phyloP scores from a whole-genome alignment of 2,797 vertebrate species.

The Lepus townsendii region DNA sequence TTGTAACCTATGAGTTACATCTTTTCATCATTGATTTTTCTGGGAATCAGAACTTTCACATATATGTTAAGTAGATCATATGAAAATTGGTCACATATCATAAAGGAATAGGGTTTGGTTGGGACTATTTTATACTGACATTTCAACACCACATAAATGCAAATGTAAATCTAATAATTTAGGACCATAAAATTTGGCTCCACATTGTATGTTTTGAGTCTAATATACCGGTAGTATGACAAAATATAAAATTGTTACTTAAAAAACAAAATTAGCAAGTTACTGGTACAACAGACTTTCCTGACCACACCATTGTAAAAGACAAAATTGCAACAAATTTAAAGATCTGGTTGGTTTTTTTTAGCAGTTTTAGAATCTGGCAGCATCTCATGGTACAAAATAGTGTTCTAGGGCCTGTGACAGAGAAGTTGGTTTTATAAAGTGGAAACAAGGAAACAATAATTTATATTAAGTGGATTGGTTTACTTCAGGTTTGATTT shows the following conservation, averaged over 20 bases:
- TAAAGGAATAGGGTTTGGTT: not conserved
- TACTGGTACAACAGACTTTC: slow-evolving; percentile 11
- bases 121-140: not conserved
- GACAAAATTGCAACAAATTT: not conserved
- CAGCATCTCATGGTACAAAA: not conserved
- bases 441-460: not conserved
- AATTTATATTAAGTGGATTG: not conserved
- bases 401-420: not conserved
- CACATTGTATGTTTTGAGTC: not conserved
- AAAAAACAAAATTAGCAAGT: not conserved
- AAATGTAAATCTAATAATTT: slow-evolving; percentile 32
- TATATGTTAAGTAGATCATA: not conserved
- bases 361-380: not conserved
- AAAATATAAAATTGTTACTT: slow-evolving; percentile 14
- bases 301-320: not conserved
- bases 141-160: slow-evolving; percentile 12
- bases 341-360: not conserved
- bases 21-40: not conserved
- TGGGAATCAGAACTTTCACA: not conserved
- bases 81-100: not conserved
- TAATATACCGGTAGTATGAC: not conserved
- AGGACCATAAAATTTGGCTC: not conserved
- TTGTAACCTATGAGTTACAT: not conserved
- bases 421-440: not conserved
- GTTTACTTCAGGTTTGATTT: not conserved